These are phyloP conservation scores for Mesochorus sp. DNA, from an alignment of 2,888 invertebrate genomes.

Conservation along the genomic window DNA sequence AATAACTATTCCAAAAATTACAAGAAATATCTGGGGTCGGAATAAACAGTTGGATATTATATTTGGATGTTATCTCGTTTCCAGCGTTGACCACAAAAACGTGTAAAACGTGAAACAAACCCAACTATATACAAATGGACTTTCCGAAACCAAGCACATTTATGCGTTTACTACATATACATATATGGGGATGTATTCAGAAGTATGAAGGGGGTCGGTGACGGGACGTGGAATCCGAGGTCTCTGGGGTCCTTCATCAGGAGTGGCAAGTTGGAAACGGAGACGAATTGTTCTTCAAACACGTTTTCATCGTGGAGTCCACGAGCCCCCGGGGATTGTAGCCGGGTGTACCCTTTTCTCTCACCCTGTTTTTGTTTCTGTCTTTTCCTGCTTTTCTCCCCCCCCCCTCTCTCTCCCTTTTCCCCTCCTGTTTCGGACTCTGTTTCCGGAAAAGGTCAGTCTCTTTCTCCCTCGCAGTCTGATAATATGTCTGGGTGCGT, in stretches of 20 bases:
- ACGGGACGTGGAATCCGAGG: neutral
- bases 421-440: neutral
- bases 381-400: constrained; percentile 4
- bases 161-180: neutral
- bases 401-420: neutral
- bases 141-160: neutral
- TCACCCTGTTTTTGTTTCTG: constrained; percentile 19
- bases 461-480: constrained; percentile 3
- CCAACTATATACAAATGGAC: constrained; percentile 23
- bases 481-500: neutral
- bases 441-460: constrained; percentile 32
- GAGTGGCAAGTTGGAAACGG: constrained; percentile 58
- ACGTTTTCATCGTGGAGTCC: constrained; percentile 56
- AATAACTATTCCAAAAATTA: too few relatives aligned
- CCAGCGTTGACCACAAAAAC: constrained; percentile 19
- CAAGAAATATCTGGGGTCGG: too few relatives aligned
- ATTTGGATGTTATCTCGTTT: neutral
- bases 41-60: neutral
- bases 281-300: constrained; percentile 61
- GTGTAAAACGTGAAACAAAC: constrained; percentile 39
- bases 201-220: neutral
- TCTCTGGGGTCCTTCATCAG: constrained; percentile 49
- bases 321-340: constrained; percentile 20
- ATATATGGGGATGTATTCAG: neutral
- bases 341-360: constrained; percentile 25